phyloP scores from a whole-genome alignment of 2,888 invertebrate species.

The Mongoloraphidia duomilia region DNA sequence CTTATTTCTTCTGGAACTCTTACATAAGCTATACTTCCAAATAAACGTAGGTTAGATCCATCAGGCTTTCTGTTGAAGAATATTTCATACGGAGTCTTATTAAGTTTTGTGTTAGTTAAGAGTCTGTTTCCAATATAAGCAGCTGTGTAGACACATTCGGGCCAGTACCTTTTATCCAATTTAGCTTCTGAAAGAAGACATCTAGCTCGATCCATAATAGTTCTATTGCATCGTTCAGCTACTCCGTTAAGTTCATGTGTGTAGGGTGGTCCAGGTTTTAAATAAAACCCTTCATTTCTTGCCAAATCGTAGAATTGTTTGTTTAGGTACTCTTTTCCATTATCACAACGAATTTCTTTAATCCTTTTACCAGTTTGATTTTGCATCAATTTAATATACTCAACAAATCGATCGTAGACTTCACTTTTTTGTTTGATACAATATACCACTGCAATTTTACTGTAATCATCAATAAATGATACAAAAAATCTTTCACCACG shows the following conservation, averaged over 20 bases:
- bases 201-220: constrained; percentile 8
- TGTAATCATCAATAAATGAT: constrained; percentile 16
- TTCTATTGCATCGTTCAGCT: constrained; percentile 10
- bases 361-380: constrained; percentile 10
- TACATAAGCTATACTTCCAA: constrained; percentile 3
- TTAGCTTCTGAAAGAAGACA: constrained; percentile 7
- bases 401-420: constrained; percentile 13
- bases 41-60: constrained; percentile 1
- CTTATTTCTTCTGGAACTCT: constrained; percentile 3
- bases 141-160: constrained; percentile 5
- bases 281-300: constrained; percentile 9
- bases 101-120: constrained; percentile 1
- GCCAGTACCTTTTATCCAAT: constrained; percentile 1
- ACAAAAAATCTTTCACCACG: constrained; percentile 16
- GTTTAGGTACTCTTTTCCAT: constrained; percentile 12
- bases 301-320: constrained; percentile 8
- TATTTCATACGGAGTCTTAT: constrained; percentile 5
- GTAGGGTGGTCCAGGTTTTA: constrained; percentile 8
- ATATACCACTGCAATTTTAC: constrained; percentile 13
- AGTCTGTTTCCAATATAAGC: constrained; percentile 10
- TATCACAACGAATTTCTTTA: constrained; percentile 15
- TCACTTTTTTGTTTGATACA: constrained; percentile 14
- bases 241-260: constrained; percentile 6
- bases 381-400: constrained; percentile 11
- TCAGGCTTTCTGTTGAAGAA: constrained; percentile 4